These are phyloP conservation scores for Linnaemya vulpina DNA, from an alignment of 2,888 invertebrate genomes.

Conservation along the genomic window DNA sequence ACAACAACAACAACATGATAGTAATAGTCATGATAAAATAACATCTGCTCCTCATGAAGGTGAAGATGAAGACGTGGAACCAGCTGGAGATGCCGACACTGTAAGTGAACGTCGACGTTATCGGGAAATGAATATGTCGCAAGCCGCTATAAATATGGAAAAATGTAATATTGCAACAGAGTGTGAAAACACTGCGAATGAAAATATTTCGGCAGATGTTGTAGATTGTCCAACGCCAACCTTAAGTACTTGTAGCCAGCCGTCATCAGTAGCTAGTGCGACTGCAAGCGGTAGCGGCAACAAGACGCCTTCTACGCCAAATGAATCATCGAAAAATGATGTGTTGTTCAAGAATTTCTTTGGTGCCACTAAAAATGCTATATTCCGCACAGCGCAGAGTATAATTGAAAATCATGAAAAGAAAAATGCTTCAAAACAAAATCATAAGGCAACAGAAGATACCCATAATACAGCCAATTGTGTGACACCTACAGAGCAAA, in stretches of 20 bases:
- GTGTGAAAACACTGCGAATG: not conserved
- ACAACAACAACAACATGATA: conserved; percentile 72
- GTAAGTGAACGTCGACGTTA: conserved; percentile 76
- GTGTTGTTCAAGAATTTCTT: conserved; percentile 83
- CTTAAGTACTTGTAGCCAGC: not conserved
- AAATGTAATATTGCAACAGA: conserved; percentile 67
- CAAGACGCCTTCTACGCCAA: conserved; percentile 73
- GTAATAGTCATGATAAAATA: conserved; percentile 70
- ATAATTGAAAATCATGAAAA: conserved; percentile 83
- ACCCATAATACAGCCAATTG: conserved; percentile 30
- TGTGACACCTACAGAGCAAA: conserved; percentile 69
- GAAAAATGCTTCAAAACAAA: conserved; percentile 82
- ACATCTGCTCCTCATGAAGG: conserved; percentile 72
- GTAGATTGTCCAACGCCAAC: conserved; percentile 68
- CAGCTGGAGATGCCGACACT: conserved; percentile 51
- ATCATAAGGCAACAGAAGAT: conserved; percentile 56
- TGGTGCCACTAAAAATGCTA: conserved; percentile 83
- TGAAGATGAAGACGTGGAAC: conserved; percentile 15
- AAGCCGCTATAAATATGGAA: conserved; percentile 77
- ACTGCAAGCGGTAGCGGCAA: conserved; percentile 64
- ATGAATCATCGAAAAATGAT: conserved; percentile 80
- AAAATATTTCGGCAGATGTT: conserved; percentile 56
- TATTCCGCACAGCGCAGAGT: conserved; percentile 83
- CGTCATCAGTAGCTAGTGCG: conserved; percentile 20
- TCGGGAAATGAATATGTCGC: conserved; percentile 80